Evolutionary conservation across 2,113 vertebrate species (phyloP).

Genomic region (Pelusios castaneus): DNA sequence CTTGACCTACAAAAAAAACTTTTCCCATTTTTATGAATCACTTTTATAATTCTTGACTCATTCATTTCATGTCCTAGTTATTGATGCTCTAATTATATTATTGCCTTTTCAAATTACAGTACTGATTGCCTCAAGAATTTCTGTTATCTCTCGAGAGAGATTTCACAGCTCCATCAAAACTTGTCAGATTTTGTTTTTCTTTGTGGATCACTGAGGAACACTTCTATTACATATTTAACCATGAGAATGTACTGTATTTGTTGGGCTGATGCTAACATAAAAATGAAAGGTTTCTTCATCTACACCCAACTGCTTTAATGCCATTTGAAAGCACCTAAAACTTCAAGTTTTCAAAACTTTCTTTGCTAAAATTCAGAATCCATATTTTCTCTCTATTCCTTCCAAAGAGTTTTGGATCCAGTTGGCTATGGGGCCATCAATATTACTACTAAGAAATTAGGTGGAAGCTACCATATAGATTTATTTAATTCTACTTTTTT

Average conservation of each 20-base stretch:
- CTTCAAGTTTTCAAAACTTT: not conserved
- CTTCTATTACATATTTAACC: not conserved
- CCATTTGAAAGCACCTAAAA: not conserved
- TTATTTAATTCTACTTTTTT: not conserved
- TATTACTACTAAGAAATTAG: not conserved
- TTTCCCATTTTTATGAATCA: not conserved
- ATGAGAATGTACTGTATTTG: not conserved
- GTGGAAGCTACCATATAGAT: not conserved
- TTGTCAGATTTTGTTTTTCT: rapidly evolving
- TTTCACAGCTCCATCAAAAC: not conserved
- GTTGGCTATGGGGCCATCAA: not conserved
- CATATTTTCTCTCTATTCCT: not conserved
- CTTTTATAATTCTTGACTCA: not conserved
- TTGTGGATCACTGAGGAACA: not conserved
- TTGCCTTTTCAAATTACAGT: not conserved
- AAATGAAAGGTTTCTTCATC: not conserved
- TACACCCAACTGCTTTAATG: not conserved
- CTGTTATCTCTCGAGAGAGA: not conserved
- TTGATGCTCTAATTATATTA: not conserved
- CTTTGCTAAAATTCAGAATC: not conserved
- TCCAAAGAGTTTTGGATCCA: not conserved
- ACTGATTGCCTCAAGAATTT: conserved; percentile 29
- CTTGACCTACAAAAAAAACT: not conserved
- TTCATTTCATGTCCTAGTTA: not conserved
- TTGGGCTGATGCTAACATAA: rapidly evolving